Base-by-base conservation (phyloP, 2,888 invertebrate genomes). In the Eristalis intricaria region DNA sequence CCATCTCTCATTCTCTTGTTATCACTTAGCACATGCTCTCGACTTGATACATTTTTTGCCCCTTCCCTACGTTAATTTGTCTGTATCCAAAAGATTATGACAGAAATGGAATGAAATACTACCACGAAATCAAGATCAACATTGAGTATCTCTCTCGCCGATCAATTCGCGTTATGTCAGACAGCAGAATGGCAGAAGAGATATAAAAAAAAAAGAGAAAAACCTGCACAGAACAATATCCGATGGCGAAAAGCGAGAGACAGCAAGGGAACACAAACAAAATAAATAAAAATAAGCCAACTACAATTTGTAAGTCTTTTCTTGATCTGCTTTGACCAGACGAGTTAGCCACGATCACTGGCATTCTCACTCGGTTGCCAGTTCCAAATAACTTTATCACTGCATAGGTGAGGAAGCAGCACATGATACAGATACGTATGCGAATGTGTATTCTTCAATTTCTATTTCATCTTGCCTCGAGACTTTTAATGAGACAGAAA, bases 1-100 rank as follows among this genome's bases (percentile, higher is more conserved):
- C 26, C 40, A 43, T 69, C 60, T 56, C 64, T 75, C 50, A 35
- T 76, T 50, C 22, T 80, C 73, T 56, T 81, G 71, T 74, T 86
- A 82, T 86, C 82, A 82, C 58, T 85, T 73, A 78, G 76, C 68
- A 76, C 80, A 80, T 68, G 61, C 43, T 40, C 60, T 69, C 22
- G 60, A 50, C 13, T 65, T 43, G 60, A 66, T 26, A 83, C 43
- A 63, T 11, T 32, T 60, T 65, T 61, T 15, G 58, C 23, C 22
- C 11, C n/a, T 32, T 32, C 29, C 50, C 35, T 32, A 4, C 13
- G 32, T n/a, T 26, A 1, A 13, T 32, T 50, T 1, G 32, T 11
- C 8, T 60, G 50, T 65, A 64, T 65, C 32, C 32, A 22, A 71
- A 32, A 15, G 22, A 35, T 60, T 38, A 29, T 56, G 26, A 61